Evolutionary conservation across 2,113 vertebrate genomes (phyloP).

Genomic region (Tragelaphus buxtoni): DNA sequence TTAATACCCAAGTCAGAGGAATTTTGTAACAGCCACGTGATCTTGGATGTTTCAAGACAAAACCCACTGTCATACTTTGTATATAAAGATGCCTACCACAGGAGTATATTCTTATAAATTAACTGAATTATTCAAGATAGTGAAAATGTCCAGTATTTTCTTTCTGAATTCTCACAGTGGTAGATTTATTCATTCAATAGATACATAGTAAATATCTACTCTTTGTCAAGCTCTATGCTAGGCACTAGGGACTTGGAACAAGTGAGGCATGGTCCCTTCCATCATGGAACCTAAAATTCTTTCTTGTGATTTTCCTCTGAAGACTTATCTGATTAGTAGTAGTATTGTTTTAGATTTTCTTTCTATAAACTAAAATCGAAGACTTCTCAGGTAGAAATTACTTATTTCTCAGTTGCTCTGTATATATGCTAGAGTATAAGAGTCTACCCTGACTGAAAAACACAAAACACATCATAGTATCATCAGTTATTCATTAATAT

Average conservation of each 20-base stretch:
- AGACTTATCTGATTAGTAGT: conserved; percentile 13
- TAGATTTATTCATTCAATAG: not conserved
- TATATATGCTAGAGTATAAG: not conserved
- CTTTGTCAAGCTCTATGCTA: not conserved
- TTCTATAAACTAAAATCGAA: conserved; percentile 25
- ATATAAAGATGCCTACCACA: not conserved
- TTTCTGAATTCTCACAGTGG: not conserved
- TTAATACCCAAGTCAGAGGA: conserved; percentile 24
- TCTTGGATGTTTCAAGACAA: conserved; percentile 9
- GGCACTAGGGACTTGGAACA: not conserved
- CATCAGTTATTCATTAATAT: conserved; percentile 49
- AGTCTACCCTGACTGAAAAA: conserved; percentile 3
- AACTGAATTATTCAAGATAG: not conserved
- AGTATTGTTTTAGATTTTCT: conserved; percentile 28
- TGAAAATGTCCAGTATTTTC: not conserved
- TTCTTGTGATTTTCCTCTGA: conserved; percentile 4
- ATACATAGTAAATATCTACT: not conserved
- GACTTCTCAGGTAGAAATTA: conserved; percentile 28
- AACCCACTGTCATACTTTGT: not conserved
- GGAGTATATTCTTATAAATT: not conserved
- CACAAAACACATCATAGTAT: not conserved
- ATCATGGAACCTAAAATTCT: not conserved
- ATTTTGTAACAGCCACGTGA: not conserved
- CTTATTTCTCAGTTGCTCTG: not conserved
- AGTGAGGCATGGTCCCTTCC: not conserved